Evolutionary conservation across 37 sponge, comb jelly and placozoan genomes (phyloP), one percentile per base, ranked within the genome.

Genomic region (Cliona cf. orientalis): DNA sequence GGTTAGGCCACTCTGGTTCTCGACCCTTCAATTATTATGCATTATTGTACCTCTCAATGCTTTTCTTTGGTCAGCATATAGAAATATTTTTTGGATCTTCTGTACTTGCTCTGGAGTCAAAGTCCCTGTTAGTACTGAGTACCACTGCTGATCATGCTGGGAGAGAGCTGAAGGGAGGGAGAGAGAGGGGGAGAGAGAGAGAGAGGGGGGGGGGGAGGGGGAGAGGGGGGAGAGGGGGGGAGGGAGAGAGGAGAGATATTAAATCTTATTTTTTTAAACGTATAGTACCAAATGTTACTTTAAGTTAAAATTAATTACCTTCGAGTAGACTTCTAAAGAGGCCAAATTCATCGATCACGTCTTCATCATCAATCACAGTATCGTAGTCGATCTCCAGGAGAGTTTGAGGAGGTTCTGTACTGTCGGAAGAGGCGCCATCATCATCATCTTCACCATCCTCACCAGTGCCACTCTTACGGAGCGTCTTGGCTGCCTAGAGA

Each of bases 351-450:
- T 90, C 91, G 42, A 86, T 70, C 14, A 46, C 71, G n/a, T n/a
- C n/a, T n/a, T 87, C 93, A 67, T 88, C 93, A 72, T 96, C 97
- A 39, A 96, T 85, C 6, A 78, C 36, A 0, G 97, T 96, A 62
- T 92, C 91, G 68, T 81, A 94, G 65, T 94, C 95, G 19, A 86
- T 55, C 42, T 94, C 95, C 36, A 87, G 31, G 58, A 87, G 69
- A 0, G 90, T 86, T 72, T 80, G 79, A n/a, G n/a, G n/a, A n/a
- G n/a, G n/a, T n/a, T n/a, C n/a, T n/a, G n/a, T n/a, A n/a, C n/a
- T n/a, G n/a, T n/a, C n/a, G n/a, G n/a, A n/a, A n/a, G n/a, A n/a
- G 25, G 55, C 29, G 0, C 43, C 34, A 3, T 74, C 75, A 2
- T 67, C 75, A 59, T 71, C 82, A 59, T 38, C 57, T 56, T 49